phyloP scores from a whole-genome alignment of 1,140 invertebrate genomes.

The Diachasma alloeum region DNA sequence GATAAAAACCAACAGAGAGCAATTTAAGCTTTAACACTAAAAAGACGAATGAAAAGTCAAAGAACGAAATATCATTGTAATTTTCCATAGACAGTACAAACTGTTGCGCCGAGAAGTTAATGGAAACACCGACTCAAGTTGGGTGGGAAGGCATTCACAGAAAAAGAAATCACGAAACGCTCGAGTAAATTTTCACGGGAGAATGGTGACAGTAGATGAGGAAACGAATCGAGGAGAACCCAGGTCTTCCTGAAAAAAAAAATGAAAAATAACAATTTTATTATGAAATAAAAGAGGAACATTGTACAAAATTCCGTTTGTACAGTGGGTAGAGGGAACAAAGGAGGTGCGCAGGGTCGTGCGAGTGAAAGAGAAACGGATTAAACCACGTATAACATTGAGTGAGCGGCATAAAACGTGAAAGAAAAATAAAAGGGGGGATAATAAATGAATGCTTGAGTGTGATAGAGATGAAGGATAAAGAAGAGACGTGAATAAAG shows the following conservation, averaged over 20 bases:
- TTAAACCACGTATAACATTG: background rate
- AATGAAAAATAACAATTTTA: background rate
- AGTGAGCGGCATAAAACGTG: background rate
- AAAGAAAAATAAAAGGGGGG: background rate
- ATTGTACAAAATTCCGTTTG: background rate
- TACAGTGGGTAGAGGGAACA: conserved; percentile 23
- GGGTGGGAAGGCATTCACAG: background rate
- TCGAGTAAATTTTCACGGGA: conserved; percentile 26
- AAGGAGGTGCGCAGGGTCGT: background rate
- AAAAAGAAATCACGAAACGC: conserved; percentile 23
- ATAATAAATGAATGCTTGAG: conserved; percentile 11
- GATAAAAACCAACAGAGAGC: background rate
- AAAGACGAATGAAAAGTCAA: background rate
- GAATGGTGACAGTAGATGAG: conserved; percentile 9
- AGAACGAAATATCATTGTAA: background rate
- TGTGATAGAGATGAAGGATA: conserved; percentile 11
- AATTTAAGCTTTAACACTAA: background rate
- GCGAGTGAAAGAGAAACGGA: conserved; percentile 35
- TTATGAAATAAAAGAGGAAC: background rate
- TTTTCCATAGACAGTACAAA: background rate
- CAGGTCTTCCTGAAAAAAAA: background rate
- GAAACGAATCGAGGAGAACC: background rate
- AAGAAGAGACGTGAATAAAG: conserved; percentile 4
- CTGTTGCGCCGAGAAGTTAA: background rate
- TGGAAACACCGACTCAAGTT: conserved; percentile 14